Evolutionary conservation across 1,140 invertebrate genomes (phyloP), one percentile per base, ranked within the genome.

Genomic region (Tigriopus japonicus): DNA sequence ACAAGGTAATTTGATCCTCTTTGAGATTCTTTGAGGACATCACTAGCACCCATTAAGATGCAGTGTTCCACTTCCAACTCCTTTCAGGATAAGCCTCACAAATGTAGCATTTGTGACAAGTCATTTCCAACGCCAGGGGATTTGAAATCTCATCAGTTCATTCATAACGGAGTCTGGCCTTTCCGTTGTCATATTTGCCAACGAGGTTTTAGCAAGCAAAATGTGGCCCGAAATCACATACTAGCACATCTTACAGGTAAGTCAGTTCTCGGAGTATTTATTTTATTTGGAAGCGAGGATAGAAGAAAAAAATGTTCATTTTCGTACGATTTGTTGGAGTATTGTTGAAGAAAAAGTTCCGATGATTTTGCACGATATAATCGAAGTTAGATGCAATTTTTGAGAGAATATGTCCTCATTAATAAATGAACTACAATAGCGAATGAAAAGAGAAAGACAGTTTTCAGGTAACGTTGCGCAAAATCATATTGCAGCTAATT

Each of bases 1-100:
- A 91, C 69, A 95, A 95, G 83, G 91, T 94, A 80, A 76, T 77
- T 45, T 49, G 14, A 42, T 24, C 24, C 23, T 17, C 23, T 56
- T 53, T 56, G 21, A 5, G 14, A 3, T 3, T 17, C 9, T 55
- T 3, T 55, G 24, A 41, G n/a, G 28, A 55, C 15, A 17, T 21
- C 6, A 9, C 3, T 23, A 9, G n/a, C 14, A n/a, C 19, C 3
- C n/a, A 23, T 21, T 55, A 55, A 24, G 14, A 19, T 55, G 53
- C 6, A 55, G n/a, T 55, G 14, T n/a, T 55, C 15, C 28, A 35
- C 28, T 3, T 35, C 28, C n/a, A 55, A 55, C 3, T 19, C n/a
- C 5, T 21, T 35, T 3, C 56, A 66, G 65, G 60, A 65, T 17
- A 65, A 65, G 49, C 64, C 65, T 13, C 64, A 66, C 42, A 66